A percentile compares a stretch with the other conserved stretches of the same genome.
phyloP scores from a whole-genome alignment of 2,113 vertebrate species.

The Platysteira castanea region DNA sequence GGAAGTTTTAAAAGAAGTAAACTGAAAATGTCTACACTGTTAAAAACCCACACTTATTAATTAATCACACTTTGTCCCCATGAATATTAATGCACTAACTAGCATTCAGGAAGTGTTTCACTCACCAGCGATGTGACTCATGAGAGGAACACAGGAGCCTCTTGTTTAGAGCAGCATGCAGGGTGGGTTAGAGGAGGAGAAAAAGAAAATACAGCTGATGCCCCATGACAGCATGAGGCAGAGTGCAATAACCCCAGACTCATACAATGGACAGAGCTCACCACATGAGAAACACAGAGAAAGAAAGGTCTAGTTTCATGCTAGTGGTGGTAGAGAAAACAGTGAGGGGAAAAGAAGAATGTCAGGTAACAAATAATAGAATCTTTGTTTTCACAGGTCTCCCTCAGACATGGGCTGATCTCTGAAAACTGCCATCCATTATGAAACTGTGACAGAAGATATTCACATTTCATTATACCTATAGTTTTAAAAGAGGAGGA shows the following conservation, averaged over 20 bases:
- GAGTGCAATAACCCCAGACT: neutral
- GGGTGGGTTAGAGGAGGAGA: neutral
- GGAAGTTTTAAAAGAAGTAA: neutral
- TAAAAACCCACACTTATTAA: neutral
- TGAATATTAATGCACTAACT: neutral
- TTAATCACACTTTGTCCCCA: neutral
- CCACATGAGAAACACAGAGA: neutral
- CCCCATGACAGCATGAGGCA: neutral
- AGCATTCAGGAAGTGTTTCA: neutral
- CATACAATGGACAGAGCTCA: neutral
- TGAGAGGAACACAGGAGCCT: neutral
- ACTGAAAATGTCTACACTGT: neutral
- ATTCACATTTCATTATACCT: neutral
- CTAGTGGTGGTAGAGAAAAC: neutral
- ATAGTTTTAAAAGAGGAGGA: neutral
- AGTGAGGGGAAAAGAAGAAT: neutral
- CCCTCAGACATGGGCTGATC: neutral
- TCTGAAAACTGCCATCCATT: neutral
- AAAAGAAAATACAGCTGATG: neutral
- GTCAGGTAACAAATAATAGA: neutral
- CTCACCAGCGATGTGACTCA: conserved; percentile 31
- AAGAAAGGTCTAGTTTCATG: neutral
- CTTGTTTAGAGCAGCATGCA: conserved; percentile 12
- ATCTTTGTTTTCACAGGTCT: neutral
- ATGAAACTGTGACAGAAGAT: neutral